Percentiles rank a stretch among this genome's conserved stretches.
These are phyloP conservation scores for Spinibarbus caldwelli DNA, from an alignment of 2,797 vertebrate species.

Conservation along the genomic window DNA sequence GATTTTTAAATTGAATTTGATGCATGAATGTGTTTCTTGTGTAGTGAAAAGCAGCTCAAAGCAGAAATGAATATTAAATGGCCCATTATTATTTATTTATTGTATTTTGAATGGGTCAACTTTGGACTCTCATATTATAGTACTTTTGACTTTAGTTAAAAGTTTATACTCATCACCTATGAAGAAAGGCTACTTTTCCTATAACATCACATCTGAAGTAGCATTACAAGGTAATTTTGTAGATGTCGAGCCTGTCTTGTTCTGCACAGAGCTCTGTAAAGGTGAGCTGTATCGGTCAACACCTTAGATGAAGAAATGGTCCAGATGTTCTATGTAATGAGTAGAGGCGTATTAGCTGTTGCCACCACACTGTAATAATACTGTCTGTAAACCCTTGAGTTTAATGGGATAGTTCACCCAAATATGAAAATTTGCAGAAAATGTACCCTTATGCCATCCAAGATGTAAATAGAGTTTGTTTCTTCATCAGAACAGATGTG, in stretches of 20 bases:
- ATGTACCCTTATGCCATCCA: background rate
- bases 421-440: background rate
- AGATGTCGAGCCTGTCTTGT: background rate
- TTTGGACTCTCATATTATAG: constrained; percentile 11
- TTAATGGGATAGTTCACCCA: background rate
- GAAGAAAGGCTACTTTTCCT: background rate
- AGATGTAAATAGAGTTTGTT: background rate
- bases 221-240: background rate
- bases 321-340: constrained; percentile 14
- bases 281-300: background rate
- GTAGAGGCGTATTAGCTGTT: constrained; percentile 16
- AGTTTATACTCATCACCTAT: background rate
- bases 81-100: constrained; percentile 50
- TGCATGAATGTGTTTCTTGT: constrained; percentile 52
- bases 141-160: background rate
- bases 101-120: no score
- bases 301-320: background rate
- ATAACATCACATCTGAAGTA: background rate
- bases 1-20: constrained; percentile 26
- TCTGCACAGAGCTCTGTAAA: background rate
- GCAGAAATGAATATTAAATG: constrained; percentile 30
- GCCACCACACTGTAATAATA: constrained; percentile 10
- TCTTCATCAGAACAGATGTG: background rate
- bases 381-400: background rate
- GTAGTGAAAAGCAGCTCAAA: constrained; percentile 40